phyloP scores from a whole-genome alignment of 1,140 invertebrate genomes.

The Leptonema lineaticorne region DNA sequence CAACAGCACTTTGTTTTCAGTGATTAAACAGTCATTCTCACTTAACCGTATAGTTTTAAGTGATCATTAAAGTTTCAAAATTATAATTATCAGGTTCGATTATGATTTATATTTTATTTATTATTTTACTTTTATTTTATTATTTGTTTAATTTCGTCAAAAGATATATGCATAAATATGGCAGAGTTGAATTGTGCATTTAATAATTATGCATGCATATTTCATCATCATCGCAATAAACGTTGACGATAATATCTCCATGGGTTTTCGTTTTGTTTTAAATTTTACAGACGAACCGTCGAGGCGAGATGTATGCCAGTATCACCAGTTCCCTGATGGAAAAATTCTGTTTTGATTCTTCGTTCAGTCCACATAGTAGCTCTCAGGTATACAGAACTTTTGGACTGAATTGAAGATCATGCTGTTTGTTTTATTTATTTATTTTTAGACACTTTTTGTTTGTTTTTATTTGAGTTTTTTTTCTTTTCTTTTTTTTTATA shows the following conservation, averaged over 20 bases:
- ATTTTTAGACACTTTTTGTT: too few relatives aligned
- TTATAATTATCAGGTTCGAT: too few relatives aligned
- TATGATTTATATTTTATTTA: too few relatives aligned
- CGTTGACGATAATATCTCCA: not conserved
- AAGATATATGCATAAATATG: not conserved
- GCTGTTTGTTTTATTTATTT: conserved; percentile 3
- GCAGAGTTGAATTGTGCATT: too few relatives aligned
- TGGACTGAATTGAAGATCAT: conserved; percentile 28
- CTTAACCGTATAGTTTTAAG: too few relatives aligned
- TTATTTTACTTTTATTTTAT: too few relatives aligned
- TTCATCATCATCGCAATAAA: not conserved
- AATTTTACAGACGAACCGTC: conserved; percentile 65
- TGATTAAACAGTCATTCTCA: too few relatives aligned
- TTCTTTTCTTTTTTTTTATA: too few relatives aligned
- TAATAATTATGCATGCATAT: not conserved
- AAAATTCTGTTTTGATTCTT: conserved; percentile 75
- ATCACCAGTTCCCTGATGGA: conserved; percentile 79
- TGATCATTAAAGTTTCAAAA: too few relatives aligned
- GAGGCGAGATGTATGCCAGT: conserved; percentile 80
- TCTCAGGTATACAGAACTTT: conserved; percentile 59
- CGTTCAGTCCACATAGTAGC: conserved; percentile 69
- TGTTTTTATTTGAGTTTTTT: too few relatives aligned
- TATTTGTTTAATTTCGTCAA: too few relatives aligned
- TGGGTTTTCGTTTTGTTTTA: conserved; percentile 42
- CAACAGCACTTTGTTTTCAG: too few relatives aligned